Evolutionary conservation across 2,797 vertebrate species (phyloP).

Genomic region (Gymnothorax reevesii): DNA sequence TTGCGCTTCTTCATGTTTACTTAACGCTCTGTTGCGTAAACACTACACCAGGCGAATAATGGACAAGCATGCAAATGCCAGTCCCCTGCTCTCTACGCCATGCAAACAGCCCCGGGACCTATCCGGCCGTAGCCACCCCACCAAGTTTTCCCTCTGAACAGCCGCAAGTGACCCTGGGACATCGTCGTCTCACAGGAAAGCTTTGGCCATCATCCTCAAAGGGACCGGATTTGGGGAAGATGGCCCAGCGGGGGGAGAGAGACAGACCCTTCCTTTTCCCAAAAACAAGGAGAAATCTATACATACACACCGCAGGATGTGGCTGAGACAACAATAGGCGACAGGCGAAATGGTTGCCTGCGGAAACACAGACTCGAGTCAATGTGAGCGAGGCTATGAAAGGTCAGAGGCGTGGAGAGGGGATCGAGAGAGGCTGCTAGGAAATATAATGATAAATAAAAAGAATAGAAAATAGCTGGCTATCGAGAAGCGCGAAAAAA

Average conservation of each 20-base stretch:
- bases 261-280: background rate
- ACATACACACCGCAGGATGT: conserved; percentile 33
- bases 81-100: background rate
- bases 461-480: background rate
- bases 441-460: too few relatives aligned
- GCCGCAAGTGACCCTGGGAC: background rate
- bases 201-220: background rate
- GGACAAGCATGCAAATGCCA: background rate
- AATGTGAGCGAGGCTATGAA: background rate
- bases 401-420: background rate
- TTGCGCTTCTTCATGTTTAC: background rate
- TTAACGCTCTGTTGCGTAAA: conserved; percentile 20
- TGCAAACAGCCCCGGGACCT: background rate
- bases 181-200: background rate
- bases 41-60: conserved; percentile 36
- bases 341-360: background rate
- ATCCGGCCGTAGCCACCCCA: background rate
- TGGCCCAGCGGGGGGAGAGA: background rate
- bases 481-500: background rate
- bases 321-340: conserved; percentile 43
- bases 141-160: background rate
- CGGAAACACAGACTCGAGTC: background rate
- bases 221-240: conserved; percentile 6
- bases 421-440: background rate
- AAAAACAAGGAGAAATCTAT: conserved; percentile 19